phyloP scores from a whole-genome alignment of 2,797 vertebrate species.

The Brotula barbata region DNA sequence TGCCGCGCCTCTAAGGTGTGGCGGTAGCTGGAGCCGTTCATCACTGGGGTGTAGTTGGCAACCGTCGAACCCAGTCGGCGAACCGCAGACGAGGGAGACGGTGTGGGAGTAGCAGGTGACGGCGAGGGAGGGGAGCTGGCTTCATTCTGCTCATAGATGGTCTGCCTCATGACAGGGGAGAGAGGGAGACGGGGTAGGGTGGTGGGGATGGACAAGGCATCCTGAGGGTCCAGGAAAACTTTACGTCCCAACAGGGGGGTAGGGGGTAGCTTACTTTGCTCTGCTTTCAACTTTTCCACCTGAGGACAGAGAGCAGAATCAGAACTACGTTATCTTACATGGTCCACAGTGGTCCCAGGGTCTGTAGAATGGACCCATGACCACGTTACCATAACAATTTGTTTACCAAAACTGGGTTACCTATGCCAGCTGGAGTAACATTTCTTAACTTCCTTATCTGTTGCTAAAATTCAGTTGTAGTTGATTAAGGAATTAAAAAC shows the following conservation, averaged over 20 bases:
- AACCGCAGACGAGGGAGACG: conserved; percentile 67
- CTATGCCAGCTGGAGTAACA: no score
- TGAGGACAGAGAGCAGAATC: conserved; percentile 54
- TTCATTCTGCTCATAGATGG: conserved; percentile 83
- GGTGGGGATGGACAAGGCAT: conserved; percentile 66
- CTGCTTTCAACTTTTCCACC: conserved; percentile 91
- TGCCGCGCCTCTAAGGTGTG: conserved; percentile 67
- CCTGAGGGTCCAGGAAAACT: conserved; percentile 86
- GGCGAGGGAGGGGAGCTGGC: conserved; percentile 70
- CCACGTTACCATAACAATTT: no score
- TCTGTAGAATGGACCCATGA: no score
- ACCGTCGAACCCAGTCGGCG: conserved; percentile 71
- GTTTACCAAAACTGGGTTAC: no score
- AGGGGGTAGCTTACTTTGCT: conserved; percentile 88
- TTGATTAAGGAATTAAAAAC: no score
- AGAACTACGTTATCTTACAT: no score
- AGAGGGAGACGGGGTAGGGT: conserved; percentile 75
- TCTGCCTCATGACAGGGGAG: conserved; percentile 79
- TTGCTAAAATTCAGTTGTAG: no score
- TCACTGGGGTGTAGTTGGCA: conserved; percentile 75
- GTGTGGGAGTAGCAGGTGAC: conserved; percentile 60
- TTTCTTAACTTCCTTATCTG: no score
- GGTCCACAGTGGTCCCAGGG: no score
- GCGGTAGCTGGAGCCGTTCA: conserved; percentile 73
- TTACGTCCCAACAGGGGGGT: conserved; percentile 90